phyloP scores from a whole-genome alignment of 2,888 invertebrate genomes.

The Brachyopa scutellaris region DNA sequence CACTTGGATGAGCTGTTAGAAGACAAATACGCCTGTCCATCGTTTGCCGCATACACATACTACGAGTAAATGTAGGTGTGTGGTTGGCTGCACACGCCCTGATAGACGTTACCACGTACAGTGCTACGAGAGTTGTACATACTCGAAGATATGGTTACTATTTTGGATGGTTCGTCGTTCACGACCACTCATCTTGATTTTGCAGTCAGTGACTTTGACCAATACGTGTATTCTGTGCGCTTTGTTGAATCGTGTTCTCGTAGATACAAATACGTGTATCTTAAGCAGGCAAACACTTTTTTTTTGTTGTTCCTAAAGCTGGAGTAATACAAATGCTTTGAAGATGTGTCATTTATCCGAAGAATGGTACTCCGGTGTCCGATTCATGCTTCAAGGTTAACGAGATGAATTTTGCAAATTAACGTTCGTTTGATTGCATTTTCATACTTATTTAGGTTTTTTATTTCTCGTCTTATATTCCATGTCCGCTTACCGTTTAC shows the following conservation, averaged over 20 bases:
- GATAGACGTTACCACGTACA: conserved; percentile 12
- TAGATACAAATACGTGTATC: conserved; percentile 42
- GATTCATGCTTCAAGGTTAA: conserved; percentile 56
- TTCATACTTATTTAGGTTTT: not conserved
- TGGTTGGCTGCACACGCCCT: conserved; percentile 27
- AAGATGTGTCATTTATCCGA: conserved; percentile 53
- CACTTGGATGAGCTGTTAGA: conserved; percentile 58
- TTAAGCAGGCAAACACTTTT: conserved; percentile 37
- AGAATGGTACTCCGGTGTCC: conserved; percentile 35
- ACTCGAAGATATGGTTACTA: not conserved
- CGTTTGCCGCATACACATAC: conserved; percentile 33
- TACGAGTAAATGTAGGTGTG: too few relatives aligned
- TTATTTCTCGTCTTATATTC: not conserved
- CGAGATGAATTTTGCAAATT: conserved; percentile 46
- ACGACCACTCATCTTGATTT: conserved; percentile 24
- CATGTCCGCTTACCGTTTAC: not conserved
- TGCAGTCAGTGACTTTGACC: conserved; percentile 44
- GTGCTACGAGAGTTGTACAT: conserved; percentile 5
- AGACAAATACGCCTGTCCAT: conserved; percentile 65
- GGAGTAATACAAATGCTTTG: conserved; percentile 43
- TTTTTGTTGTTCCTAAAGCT: conserved; percentile 8
- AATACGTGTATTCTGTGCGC: conserved; percentile 12
- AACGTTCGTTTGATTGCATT: not conserved
- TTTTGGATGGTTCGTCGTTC: conserved; percentile 6
- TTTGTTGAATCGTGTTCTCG: conserved; percentile 14